Evolutionary conservation across 2,888 invertebrate genomes (phyloP).

Genomic region (Cosmopolites sordidus): DNA sequence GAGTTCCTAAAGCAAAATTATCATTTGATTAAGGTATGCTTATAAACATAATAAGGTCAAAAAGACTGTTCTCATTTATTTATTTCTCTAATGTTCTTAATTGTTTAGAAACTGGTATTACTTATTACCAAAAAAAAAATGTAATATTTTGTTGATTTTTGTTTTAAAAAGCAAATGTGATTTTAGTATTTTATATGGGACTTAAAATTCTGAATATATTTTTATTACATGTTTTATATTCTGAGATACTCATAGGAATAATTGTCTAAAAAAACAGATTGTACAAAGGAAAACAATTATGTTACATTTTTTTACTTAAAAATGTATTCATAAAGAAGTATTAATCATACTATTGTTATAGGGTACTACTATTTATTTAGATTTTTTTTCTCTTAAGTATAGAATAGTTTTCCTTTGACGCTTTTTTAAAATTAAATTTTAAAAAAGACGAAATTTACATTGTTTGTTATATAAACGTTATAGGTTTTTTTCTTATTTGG

Average conservation of each 20-base stretch:
- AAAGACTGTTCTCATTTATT: conserved; percentile 24
- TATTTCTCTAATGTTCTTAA: conserved; percentile 9
- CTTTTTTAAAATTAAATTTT: neutral
- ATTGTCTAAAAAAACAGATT: neutral
- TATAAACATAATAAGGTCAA: conserved; percentile 8
- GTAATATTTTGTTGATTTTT: conserved; percentile 10
- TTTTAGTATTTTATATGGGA: conserved; percentile 8
- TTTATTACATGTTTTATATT: conserved; percentile 14
- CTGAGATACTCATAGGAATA: conserved; percentile 18
- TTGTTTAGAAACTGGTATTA: conserved; percentile 11
- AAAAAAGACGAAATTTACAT: neutral
- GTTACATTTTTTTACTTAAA: too few relatives aligned
- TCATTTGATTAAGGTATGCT: conserved; percentile 17
- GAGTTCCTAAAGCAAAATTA: conserved; percentile 25
- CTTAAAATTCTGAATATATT: conserved; percentile 1
- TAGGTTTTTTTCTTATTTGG: neutral
- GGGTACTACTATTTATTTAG: too few relatives aligned
- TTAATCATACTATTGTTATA: too few relatives aligned
- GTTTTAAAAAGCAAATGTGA: conserved; percentile 15
- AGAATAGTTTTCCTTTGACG: neutral
- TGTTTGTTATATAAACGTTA: neutral
- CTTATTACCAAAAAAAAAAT: conserved; percentile 12
- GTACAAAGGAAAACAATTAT: neutral
- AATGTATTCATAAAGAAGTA: too few relatives aligned
- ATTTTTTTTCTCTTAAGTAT: too few relatives aligned